These are phyloP conservation scores for Eurytoma californica DNA, from an alignment of 2,888 invertebrate genomes.

Conservation along the genomic window DNA sequence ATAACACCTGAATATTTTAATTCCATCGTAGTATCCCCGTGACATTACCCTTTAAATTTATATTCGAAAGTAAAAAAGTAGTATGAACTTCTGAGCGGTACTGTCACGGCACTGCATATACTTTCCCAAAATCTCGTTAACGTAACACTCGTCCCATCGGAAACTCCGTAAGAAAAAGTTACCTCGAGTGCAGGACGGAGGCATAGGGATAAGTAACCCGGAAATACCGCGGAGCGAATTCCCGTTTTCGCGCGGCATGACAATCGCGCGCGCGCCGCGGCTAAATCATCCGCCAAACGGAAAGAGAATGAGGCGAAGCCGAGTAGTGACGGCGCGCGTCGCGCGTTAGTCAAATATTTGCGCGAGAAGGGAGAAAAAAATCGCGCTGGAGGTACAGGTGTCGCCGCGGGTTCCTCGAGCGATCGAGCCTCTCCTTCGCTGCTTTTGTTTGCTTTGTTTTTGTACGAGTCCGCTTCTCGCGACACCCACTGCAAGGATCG, in stretches of 20 bases:
- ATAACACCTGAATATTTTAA: too few relatives aligned
- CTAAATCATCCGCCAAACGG: constrained; percentile 29
- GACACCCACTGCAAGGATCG: too few relatives aligned
- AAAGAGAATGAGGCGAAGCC: constrained; percentile 4
- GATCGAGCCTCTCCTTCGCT: neutral
- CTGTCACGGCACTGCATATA: too few relatives aligned
- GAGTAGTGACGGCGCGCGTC: constrained; percentile 12
- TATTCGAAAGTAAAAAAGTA: too few relatives aligned
- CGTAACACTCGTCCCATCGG: too few relatives aligned
- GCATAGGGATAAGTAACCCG: neutral
- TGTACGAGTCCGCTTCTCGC: too few relatives aligned
- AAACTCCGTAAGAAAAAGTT: neutral
- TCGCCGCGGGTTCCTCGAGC: neutral
- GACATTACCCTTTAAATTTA: too few relatives aligned
- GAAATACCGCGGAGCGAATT: constrained; percentile 22
- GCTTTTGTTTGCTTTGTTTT: constrained; percentile 18
- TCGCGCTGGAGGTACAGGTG: neutral
- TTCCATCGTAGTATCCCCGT: too few relatives aligned
- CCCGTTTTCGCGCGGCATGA: constrained; percentile 26
- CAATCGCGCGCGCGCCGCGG: neutral
- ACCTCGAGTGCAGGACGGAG: neutral
- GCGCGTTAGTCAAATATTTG: constrained; percentile 44
- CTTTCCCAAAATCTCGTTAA: too few relatives aligned
- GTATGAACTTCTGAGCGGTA: too few relatives aligned
- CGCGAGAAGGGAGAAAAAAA: constrained; percentile 23